Percentiles rank a stretch among this genome's conserved stretches.
These are phyloP conservation scores for Oreocharis arfaki DNA, from an alignment of 2,113 vertebrate genomes.

Conservation along the genomic window DNA sequence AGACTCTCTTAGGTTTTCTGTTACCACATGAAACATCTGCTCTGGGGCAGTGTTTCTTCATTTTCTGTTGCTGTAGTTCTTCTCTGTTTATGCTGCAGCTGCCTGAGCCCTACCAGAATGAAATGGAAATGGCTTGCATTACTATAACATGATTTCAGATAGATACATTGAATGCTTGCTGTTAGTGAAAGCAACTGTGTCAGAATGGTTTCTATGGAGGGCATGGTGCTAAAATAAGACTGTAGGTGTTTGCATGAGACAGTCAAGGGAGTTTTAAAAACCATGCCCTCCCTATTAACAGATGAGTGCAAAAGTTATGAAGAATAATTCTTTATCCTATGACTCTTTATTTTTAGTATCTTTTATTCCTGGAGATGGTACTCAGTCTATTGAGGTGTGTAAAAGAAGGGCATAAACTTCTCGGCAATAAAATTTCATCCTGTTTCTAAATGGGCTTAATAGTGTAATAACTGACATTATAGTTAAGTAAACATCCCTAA, in stretches of 20 bases:
- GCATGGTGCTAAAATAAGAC: not conserved
- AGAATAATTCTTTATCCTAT: not conserved
- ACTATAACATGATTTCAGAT: rapidly evolving
- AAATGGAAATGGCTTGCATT: not conserved
- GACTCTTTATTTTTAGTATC: not conserved
- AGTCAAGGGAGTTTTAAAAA: not conserved
- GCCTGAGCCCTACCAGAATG: not conserved
- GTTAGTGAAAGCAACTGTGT: not conserved
- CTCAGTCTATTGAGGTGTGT: not conserved
- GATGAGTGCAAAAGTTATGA: not conserved
- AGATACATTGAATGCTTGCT: not conserved
- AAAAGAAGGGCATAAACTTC: not conserved
- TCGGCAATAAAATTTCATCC: not conserved
- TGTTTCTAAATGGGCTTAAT: not conserved
- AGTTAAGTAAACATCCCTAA: not conserved
- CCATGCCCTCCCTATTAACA: not conserved
- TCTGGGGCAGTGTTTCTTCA: not conserved
- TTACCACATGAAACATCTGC: not conserved
- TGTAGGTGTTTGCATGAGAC: not conserved
- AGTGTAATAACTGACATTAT: not conserved
- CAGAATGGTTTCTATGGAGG: not conserved
- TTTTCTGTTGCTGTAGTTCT: not conserved
- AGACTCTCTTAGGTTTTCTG: not conserved
- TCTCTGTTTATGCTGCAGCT: not conserved
- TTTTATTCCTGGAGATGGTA: not conserved